Percentiles rank a stretch among this genome's conserved stretches.
Conservation (phyloP, 1,140 invertebrate genomes). For the Idris sp. region DNA sequence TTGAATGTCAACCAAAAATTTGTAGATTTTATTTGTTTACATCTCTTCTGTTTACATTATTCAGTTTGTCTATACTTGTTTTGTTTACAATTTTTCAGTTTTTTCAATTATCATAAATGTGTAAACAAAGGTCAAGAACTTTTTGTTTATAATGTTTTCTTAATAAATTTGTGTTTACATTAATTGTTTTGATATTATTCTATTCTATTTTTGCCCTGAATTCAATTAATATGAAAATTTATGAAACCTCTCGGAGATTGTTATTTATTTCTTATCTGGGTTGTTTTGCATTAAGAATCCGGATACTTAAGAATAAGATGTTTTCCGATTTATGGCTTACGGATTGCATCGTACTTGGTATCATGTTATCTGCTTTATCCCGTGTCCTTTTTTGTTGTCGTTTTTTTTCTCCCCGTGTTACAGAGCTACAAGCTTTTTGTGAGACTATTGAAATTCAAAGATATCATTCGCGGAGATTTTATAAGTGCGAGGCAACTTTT, state of each 20-base stretch:
- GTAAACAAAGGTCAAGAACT: no score
- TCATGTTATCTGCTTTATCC: slow-evolving; percentile 53
- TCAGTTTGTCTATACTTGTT: no score
- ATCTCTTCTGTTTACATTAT: no score
- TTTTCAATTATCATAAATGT: no score
- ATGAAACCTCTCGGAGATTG: not conserved
- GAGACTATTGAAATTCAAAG: slow-evolving; percentile 51
- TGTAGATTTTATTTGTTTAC: no score
- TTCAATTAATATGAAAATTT: not conserved
- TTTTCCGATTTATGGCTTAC: slow-evolving; percentile 67
- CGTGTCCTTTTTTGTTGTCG: slow-evolving; percentile 52
- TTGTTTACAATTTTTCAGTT: no score
- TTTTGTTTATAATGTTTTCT: no score
- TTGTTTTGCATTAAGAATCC: slow-evolving; percentile 64
- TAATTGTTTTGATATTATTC: no score
- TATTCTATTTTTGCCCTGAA: no score
- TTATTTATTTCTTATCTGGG: slow-evolving; percentile 62
- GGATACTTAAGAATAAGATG: slow-evolving; percentile 69
- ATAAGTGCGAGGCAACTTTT: slow-evolving; percentile 26
- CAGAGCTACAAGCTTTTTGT: slow-evolving; percentile 47
- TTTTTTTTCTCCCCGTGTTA: no score
- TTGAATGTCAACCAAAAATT: no score
- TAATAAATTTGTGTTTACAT: no score
- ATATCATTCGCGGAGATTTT: slow-evolving; percentile 36
- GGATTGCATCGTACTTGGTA: slow-evolving; percentile 30